Percentiles rank a stretch among this genome's conserved stretches.
These are phyloP conservation scores for Rachycentron canadum DNA, from an alignment of 2,797 vertebrate species.

Conservation along the genomic window DNA sequence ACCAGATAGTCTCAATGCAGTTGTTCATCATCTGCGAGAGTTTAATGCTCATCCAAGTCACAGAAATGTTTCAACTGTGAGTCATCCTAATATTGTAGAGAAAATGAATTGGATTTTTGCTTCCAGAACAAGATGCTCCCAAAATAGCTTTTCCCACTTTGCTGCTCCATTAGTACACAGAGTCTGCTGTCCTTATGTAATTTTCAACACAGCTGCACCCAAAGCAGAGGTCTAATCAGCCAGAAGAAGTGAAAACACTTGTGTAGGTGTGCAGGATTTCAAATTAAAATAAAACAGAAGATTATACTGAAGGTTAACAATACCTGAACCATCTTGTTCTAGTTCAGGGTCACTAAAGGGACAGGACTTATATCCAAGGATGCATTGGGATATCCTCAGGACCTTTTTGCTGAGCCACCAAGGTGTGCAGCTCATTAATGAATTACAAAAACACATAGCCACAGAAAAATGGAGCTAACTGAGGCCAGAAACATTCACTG, in stretches of 20 bases:
- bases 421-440: conserved; percentile 31
- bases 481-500: background rate
- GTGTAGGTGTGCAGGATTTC: background rate
- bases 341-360: conserved; percentile 33
- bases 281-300: background rate
- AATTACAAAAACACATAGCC: conserved; percentile 7
- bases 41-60: background rate
- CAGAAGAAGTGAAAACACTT: conserved; percentile 2
- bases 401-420: conserved; percentile 23
- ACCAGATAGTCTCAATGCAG: background rate
- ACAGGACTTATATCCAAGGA: conserved; percentile 40
- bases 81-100: background rate
- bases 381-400: conserved; percentile 39
- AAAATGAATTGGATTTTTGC: background rate
- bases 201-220: background rate
- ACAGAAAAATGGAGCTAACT: background rate
- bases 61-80: background rate
- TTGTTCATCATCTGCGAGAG: background rate
- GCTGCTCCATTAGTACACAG: conserved; percentile 1
- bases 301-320: conserved; percentile 19
- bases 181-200: background rate
- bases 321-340: conserved; percentile 17
- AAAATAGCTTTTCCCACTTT: conserved; percentile 10
- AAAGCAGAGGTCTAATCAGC: background rate
- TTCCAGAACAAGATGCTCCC: background rate